These are phyloP conservation scores for Apis cerana DNA, from an alignment of 1,140 invertebrate species.

Conservation along the genomic window DNA sequence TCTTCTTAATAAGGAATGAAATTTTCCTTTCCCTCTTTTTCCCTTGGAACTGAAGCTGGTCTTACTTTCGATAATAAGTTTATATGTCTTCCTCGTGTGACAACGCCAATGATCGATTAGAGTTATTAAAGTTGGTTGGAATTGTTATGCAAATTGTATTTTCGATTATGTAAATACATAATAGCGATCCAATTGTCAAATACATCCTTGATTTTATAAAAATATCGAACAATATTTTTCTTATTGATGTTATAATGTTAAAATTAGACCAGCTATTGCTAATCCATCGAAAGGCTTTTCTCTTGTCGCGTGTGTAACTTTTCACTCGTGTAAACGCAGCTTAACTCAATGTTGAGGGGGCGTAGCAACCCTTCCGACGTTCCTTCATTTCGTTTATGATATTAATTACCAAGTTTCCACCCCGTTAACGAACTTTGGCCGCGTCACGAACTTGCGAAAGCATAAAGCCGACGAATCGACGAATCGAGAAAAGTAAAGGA, in stretches of 20 bases:
- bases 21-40: too few relatives aligned
- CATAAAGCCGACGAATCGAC: not conserved
- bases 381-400: constrained; percentile 24
- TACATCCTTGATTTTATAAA: too few relatives aligned
- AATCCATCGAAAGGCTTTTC: not conserved
- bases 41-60: too few relatives aligned
- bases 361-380: not conserved
- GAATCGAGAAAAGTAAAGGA: not conserved
- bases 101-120: too few relatives aligned
- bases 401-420: constrained; percentile 29
- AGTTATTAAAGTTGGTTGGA: too few relatives aligned
- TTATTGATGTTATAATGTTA: too few relatives aligned
- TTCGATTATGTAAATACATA: too few relatives aligned
- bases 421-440: constrained; percentile 23
- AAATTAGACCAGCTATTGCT: not conserved
- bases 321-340: not conserved
- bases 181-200: too few relatives aligned
- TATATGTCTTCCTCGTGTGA: too few relatives aligned
- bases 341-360: not conserved
- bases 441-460: constrained; percentile 6
- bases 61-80: too few relatives aligned
- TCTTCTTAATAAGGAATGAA: not conserved
- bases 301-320: not conserved
- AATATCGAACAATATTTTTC: too few relatives aligned
- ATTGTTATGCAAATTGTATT: too few relatives aligned